phyloP scores from a whole-genome alignment of 1,140 invertebrate species.

The Monochamus saltuarius region DNA sequence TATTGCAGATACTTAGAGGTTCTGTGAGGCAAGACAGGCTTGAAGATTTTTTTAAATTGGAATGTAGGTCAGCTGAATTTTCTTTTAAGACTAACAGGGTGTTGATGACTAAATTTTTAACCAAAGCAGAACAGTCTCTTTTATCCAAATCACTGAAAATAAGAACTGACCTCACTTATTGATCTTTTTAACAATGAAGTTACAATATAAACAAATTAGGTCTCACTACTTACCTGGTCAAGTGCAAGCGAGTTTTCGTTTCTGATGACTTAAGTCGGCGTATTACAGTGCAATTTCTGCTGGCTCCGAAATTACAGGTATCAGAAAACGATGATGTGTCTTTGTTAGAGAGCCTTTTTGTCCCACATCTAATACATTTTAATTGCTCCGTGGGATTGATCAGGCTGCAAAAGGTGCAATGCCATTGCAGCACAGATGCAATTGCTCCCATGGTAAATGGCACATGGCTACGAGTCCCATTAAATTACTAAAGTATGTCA shows the following conservation, averaged over 20 bases:
- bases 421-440: slow-evolving; percentile 87
- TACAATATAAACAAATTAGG: slow-evolving; percentile 9
- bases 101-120: slow-evolving; percentile 32
- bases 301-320: slow-evolving; percentile 16
- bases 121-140: slow-evolving; percentile 32
- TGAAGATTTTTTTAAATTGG: slow-evolving; percentile 19
- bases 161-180: slow-evolving; percentile 29
- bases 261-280: slow-evolving; percentile 26
- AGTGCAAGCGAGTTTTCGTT: slow-evolving; percentile 1
- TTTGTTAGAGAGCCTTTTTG: slow-evolving; percentile 36
- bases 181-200: slow-evolving; percentile 33
- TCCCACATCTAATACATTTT: slow-evolving; percentile 78
- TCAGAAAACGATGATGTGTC: slow-evolving; percentile 31
- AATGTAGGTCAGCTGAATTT: neutral
- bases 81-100: slow-evolving; percentile 22
- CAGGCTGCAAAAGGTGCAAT: slow-evolving; percentile 79
- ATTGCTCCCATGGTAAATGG: slow-evolving; percentile 74
- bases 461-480: slow-evolving; percentile 46
- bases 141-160: slow-evolving; percentile 32
- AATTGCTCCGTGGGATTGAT: slow-evolving; percentile 81
- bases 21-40: slow-evolving; percentile 30
- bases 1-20: slow-evolving; percentile 19
- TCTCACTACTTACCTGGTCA: slow-evolving; percentile 1
- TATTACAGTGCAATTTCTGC: slow-evolving; percentile 43
- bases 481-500: slow-evolving; percentile 31